Conservation (phyloP, 2,888 invertebrate genomes). For the Scaptodrosophila latifasciaeformis region DNA sequence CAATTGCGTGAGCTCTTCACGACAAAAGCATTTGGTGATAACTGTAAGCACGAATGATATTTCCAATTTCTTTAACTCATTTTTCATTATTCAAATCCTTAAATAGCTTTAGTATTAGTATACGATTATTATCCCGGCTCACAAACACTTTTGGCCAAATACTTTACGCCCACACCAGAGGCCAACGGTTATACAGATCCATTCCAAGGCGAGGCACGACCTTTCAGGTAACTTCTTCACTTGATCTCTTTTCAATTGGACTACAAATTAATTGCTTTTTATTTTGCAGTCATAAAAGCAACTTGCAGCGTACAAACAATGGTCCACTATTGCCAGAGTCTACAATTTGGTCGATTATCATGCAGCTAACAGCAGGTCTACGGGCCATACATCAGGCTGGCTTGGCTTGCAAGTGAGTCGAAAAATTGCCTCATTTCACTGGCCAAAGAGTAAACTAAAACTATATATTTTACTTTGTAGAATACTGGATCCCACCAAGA, state of each 20-base stretch:
- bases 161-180: constrained; percentile 81
- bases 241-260: no score
- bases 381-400: constrained; percentile 89
- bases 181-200: constrained; percentile 84
- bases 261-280: background rate
- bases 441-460: background rate
- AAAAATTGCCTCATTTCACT: background rate
- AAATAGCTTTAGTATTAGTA: constrained; percentile 92
- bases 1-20: constrained; percentile 94
- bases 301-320: constrained; percentile 77
- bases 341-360: constrained; percentile 95
- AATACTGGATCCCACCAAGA: constrained; percentile 93
- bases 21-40: constrained; percentile 96
- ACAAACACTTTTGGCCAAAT: constrained; percentile 89
- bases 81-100: background rate
- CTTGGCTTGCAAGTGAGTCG: constrained; percentile 78
- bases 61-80: background rate
- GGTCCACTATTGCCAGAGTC: constrained; percentile 90
- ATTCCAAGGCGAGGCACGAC: constrained; percentile 86
- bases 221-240: constrained; percentile 74
- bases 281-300: constrained; percentile 73
- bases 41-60: constrained; percentile 83
- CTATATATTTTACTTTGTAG: constrained; percentile 73
- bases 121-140: constrained; percentile 96
- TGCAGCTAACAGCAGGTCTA: constrained; percentile 95